Evolutionary conservation across 2,888 invertebrate genomes (phyloP), one percentile per base, ranked within the genome.

Genomic region (Leptopilina syphax): DNA sequence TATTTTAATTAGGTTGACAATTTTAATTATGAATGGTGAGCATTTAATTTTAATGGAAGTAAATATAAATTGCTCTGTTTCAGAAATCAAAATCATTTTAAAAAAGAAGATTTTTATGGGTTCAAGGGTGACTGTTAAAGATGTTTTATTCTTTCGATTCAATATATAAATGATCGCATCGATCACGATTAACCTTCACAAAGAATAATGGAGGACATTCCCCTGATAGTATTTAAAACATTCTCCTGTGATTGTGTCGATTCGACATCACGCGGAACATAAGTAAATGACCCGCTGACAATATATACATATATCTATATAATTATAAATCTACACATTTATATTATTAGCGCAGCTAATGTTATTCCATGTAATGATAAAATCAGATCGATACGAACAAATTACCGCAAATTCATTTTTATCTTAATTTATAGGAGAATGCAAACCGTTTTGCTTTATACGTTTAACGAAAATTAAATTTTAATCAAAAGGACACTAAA

Each of bases 161-260:
- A 57, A 73, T 57, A 54, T 57, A 73, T 12, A 54, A 73, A 57
- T 57, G 41, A 73, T 41, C 73, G 57, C 73, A 57, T 73, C 34
- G 73, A 73, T 73, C 73, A 54, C 57, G 73, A 73, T 73, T 73
- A 73, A 70, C 73, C 73, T 73, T 73, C 73, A 41, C 57, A 73
- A 57, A 73, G 73, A 73, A 73, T 73, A 73, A 73, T 73, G 73
- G 73, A 57, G 34, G 57, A 73, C 73, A 73, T 73, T 73, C 73
- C 73, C 73, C 73, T 73, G 73, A 57, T 34, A 47, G 24, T 73
- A 57, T 57, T 73, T 57, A 73, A 73, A 73, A 73, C 57, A 54
- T 73, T 73, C 73, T 73, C 73, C 54, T 34, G n/a, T 9, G 54
- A 73, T 73, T 54, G 12, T 73, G 57, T 34, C 13, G 73, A 73